A percentile compares a stretch with the other conserved stretches of the same genome.
phyloP scores from a whole-genome alignment of 2,888 invertebrate species.

The Drosophila basisetae region DNA sequence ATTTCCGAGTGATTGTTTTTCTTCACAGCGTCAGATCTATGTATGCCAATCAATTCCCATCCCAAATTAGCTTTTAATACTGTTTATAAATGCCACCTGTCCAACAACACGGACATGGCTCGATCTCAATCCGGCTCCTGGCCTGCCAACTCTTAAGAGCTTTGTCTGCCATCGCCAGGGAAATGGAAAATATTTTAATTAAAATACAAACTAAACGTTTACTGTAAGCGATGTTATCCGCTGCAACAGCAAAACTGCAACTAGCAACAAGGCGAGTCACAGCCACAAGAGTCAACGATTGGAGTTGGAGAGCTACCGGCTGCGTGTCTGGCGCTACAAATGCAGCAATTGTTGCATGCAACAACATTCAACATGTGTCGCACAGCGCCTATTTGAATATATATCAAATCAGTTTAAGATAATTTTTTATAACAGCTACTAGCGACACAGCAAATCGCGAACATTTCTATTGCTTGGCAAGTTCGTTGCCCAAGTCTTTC shows the following conservation, averaged over 20 bases:
- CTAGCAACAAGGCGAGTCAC: constrained; percentile 42
- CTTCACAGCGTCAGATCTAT: constrained; percentile 44
- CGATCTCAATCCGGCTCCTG: constrained; percentile 63
- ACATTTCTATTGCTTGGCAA: constrained; percentile 63
- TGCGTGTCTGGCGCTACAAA: constrained; percentile 63
- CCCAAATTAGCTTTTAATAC: constrained; percentile 65
- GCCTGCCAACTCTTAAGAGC: constrained; percentile 21
- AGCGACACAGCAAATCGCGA: constrained; percentile 64
- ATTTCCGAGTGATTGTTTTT: background rate
- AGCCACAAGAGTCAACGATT: background rate
- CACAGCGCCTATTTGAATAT: constrained; percentile 79
- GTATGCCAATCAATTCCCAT: constrained; percentile 64
- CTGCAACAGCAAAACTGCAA: constrained; percentile 22
- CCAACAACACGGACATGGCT: constrained; percentile 64
- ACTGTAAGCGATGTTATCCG: constrained; percentile 76
- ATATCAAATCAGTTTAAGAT: constrained; percentile 80
- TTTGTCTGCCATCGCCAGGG: constrained; percentile 43
- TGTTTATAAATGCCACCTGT: constrained; percentile 72
- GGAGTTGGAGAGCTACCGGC: constrained; percentile 43
- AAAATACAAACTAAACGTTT: constrained; percentile 79
- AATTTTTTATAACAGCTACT: constrained; percentile 78
- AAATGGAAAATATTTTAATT: constrained; percentile 79
- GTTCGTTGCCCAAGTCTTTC: constrained; percentile 74
- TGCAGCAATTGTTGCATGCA: constrained; percentile 61
- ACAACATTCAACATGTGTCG: constrained; percentile 75